Evolutionary conservation across 2,888 invertebrate genomes (phyloP).

Genomic region (Synanthedon vespiformis): DNA sequence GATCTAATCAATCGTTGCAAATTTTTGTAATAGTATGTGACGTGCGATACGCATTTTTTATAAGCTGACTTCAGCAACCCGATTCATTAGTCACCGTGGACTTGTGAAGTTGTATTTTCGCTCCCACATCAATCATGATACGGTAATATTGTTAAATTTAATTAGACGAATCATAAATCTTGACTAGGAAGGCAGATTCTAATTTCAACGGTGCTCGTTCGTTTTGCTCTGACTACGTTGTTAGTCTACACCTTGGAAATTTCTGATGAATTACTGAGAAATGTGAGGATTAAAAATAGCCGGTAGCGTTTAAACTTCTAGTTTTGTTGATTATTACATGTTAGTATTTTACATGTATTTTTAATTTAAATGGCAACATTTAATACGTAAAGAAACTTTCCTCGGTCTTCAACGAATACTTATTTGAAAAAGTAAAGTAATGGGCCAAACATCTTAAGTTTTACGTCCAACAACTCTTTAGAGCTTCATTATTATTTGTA

Average conservation of each 20-base stretch:
- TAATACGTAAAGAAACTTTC: too few species aligned
- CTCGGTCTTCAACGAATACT: too few species aligned
- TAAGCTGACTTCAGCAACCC: neutral
- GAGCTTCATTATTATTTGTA: too few species aligned
- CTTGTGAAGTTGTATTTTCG: slow-evolving; percentile 16
- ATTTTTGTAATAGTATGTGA: neutral
- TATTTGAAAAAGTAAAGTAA: too few species aligned
- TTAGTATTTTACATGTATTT: too few species aligned
- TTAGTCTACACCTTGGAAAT: neutral
- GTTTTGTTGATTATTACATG: too few species aligned
- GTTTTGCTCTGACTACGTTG: neutral
- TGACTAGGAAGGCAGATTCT: slow-evolving; percentile 19
- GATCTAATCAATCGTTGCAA: neutral
- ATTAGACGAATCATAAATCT: slow-evolving; percentile 34
- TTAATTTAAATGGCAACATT: too few species aligned
- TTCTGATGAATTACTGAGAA: too few species aligned
- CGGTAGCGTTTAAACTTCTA: too few species aligned
- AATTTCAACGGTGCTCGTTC: slow-evolving; percentile 11
- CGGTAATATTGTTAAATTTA: slow-evolving; percentile 25
- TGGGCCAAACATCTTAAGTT: too few species aligned
- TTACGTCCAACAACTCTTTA: too few species aligned
- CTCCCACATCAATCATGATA: slow-evolving; percentile 28
- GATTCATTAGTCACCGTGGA: slow-evolving; percentile 15
- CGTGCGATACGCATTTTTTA: neutral
- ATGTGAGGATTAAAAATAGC: too few species aligned